Evolutionary conservation across 2,113 vertebrate genomes (phyloP).

Genomic region (Crocuta crocuta): DNA sequence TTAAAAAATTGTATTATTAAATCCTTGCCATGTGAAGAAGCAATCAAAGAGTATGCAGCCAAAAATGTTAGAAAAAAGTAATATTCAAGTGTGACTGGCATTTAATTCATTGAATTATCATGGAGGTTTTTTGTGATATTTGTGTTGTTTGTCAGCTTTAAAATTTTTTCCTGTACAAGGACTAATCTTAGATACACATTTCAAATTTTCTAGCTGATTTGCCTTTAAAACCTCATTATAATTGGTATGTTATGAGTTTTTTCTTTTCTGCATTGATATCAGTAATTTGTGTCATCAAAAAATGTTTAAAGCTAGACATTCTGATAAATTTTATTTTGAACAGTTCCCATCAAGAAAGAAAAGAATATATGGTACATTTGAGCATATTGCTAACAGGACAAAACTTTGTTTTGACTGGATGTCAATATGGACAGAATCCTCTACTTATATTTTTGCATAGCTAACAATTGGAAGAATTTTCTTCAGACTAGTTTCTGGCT

Average conservation of each 20-base stretch:
- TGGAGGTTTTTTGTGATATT: neutral
- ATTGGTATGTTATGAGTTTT: neutral
- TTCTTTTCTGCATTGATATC: neutral
- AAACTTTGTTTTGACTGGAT: constrained; percentile 18
- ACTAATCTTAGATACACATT: constrained; percentile 3
- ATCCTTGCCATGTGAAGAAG: neutral
- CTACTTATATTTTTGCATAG: neutral
- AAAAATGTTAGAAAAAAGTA: neutral
- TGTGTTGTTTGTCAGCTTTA: neutral
- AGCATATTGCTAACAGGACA: neutral
- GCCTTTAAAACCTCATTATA: constrained; percentile 15
- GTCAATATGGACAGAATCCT: constrained; percentile 1
- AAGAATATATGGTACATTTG: neutral
- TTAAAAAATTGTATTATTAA: neutral
- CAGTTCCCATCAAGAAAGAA: constrained; percentile 5
- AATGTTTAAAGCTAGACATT: neutral
- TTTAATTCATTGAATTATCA: neutral
- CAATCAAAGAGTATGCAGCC: neutral
- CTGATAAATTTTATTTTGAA: neutral
- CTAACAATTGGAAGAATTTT: constrained; percentile 30
- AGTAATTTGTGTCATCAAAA: constrained; percentile 22
- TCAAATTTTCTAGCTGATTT: neutral
- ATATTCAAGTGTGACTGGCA: neutral
- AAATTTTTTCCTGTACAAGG: neutral
- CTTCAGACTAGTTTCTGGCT: constrained; percentile 7